These are phyloP conservation scores for Pteromalus puparum DNA, from an alignment of 1,140 invertebrate genomes.

Conservation along the genomic window DNA sequence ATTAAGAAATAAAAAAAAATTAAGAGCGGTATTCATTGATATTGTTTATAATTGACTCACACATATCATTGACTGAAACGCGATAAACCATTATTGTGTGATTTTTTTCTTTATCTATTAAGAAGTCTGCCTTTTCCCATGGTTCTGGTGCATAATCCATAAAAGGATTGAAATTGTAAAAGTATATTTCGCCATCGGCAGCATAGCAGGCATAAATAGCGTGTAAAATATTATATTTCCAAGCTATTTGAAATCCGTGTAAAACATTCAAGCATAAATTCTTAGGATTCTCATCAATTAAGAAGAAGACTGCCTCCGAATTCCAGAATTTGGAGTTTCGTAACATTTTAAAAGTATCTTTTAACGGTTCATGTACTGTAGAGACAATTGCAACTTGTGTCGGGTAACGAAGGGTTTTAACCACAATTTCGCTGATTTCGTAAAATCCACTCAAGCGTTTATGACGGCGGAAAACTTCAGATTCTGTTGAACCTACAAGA, in stretches of 20 bases:
- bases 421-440: background rate
- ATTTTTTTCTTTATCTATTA: background rate
- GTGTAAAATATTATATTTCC: slow-evolving; percentile 1
- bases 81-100: slow-evolving; percentile 1
- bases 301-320: background rate
- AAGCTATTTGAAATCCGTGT: background rate
- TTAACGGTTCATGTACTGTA: background rate
- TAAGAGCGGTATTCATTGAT: background rate
- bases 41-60: background rate
- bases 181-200: background rate
- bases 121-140: background rate
- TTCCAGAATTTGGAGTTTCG: background rate
- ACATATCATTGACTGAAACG: background rate
- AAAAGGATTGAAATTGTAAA: slow-evolving; percentile 21
- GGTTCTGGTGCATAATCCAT: background rate
- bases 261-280: background rate
- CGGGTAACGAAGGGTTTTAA: background rate
- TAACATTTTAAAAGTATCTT: background rate
- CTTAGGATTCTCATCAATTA: background rate
- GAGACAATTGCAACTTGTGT: background rate
- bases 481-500: background rate
- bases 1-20: too few relatives aligned
- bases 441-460: background rate
- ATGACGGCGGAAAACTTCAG: background rate
- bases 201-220: background rate